phyloP scores from a whole-genome alignment of 2,113 vertebrate species.

The Puffinus mauretanicus region DNA sequence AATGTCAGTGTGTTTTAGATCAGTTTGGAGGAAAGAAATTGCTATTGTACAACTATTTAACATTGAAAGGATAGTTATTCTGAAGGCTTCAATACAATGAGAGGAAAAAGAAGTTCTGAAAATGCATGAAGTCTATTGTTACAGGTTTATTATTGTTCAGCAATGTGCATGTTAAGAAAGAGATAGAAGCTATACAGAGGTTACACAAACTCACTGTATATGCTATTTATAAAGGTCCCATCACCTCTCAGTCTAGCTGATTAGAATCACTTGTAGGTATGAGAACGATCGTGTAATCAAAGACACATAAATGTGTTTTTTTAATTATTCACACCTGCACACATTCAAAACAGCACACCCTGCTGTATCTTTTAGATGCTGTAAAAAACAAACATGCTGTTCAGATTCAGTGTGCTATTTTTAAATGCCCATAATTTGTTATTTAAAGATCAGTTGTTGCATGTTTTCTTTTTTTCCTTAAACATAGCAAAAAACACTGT shows the following conservation, averaged over 20 bases:
- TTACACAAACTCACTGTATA: constrained; percentile 21
- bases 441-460: not conserved
- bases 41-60: not conserved
- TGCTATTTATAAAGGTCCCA: constrained; percentile 49
- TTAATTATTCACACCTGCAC: constrained; percentile 75
- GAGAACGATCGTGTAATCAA: constrained; percentile 66
- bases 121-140: not conserved
- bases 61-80: not conserved
- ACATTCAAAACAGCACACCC: constrained; percentile 47
- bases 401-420: constrained; percentile 53
- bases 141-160: not conserved
- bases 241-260: constrained; percentile 36
- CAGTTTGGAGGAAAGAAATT: not conserved
- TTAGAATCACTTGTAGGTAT: constrained; percentile 64
- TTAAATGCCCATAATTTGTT: constrained; percentile 29
- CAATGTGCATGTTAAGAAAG: not conserved
- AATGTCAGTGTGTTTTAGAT: not conserved
- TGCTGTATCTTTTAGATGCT: constrained; percentile 33
- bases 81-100: not conserved
- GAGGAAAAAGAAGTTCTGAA: not conserved
- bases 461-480: not conserved
- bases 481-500: not conserved
- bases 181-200: not conserved
- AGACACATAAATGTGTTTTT: constrained; percentile 52
- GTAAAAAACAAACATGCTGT: constrained; percentile 44